Percentiles rank a stretch among this genome's conserved stretches.
These are phyloP conservation scores for Plecturocebus donacophilus DNA, from an alignment of 2,113 vertebrate species.

Conservation along the genomic window DNA sequence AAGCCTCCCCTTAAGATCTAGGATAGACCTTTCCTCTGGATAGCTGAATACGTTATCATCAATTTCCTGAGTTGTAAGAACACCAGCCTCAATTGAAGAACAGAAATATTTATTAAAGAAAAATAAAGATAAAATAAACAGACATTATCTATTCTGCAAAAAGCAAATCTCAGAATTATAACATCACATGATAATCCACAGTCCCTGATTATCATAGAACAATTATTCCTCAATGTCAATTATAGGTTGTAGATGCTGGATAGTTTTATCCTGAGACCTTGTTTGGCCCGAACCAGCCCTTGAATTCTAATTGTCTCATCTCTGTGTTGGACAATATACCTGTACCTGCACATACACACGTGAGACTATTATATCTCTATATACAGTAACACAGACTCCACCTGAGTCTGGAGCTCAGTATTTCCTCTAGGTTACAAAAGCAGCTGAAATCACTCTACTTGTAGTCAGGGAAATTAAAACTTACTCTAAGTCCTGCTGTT, in stretches of 20 bases:
- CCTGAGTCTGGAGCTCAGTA: background rate
- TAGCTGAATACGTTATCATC: background rate
- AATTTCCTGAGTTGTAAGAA: background rate
- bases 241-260: background rate
- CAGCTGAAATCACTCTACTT: background rate
- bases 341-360: background rate
- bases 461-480: background rate
- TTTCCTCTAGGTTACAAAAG: background rate
- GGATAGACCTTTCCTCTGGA: background rate
- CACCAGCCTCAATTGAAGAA: background rate
- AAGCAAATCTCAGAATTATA: background rate
- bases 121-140: constrained; percentile 38
- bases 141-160: background rate
- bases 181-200: background rate
- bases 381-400: background rate
- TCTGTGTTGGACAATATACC: background rate
- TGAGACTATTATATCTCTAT: background rate
- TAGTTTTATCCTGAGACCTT: background rate
- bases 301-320: background rate
- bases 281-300: background rate
- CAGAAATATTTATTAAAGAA: background rate
- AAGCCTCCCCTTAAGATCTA: background rate
- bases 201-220: background rate
- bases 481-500: background rate
- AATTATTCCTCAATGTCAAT: background rate